phyloP scores from a whole-genome alignment of 2,888 invertebrate species.

The Drosophila mayaguana region DNA sequence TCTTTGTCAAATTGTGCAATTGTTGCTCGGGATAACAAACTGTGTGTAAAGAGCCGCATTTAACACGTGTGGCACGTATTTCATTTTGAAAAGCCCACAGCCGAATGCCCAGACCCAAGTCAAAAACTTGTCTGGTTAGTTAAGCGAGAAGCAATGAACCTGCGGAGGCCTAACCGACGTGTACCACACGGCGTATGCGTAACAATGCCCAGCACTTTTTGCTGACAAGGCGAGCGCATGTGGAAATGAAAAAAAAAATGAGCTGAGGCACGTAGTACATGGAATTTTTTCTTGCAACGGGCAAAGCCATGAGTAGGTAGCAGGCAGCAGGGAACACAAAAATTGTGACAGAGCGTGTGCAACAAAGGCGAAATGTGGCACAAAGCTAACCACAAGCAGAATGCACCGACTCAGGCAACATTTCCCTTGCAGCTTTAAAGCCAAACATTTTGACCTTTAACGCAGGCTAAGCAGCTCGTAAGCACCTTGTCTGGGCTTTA shows the following conservation, averaged over 20 bases:
- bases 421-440: constrained; percentile 22
- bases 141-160: constrained; percentile 65
- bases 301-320: background rate
- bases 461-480: constrained; percentile 17
- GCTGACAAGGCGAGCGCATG: constrained; percentile 17
- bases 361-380: constrained; percentile 56
- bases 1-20: constrained; percentile 70
- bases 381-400: constrained; percentile 42
- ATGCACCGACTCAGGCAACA: constrained; percentile 15
- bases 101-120: constrained; percentile 14
- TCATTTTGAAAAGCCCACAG: constrained; percentile 58
- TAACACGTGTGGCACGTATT: constrained; percentile 78
- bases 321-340: background rate
- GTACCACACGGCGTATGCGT: constrained; percentile 53
- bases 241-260: constrained; percentile 12
- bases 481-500: constrained; percentile 35
- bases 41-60: constrained; percentile 61
- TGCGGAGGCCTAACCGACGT: constrained; percentile 25
- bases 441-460: constrained; percentile 36
- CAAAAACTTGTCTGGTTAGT: constrained; percentile 41
- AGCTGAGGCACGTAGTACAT: constrained; percentile 42
- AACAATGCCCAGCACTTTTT: constrained; percentile 41
- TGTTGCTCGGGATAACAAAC: constrained; percentile 49
- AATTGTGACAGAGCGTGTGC: constrained; percentile 27
- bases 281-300: constrained; percentile 21